Percentiles rank a stretch among this genome's conserved stretches.
Conservation (phyloP, 2,113 vertebrate genomes). For the Chunga burmeisteri region DNA sequence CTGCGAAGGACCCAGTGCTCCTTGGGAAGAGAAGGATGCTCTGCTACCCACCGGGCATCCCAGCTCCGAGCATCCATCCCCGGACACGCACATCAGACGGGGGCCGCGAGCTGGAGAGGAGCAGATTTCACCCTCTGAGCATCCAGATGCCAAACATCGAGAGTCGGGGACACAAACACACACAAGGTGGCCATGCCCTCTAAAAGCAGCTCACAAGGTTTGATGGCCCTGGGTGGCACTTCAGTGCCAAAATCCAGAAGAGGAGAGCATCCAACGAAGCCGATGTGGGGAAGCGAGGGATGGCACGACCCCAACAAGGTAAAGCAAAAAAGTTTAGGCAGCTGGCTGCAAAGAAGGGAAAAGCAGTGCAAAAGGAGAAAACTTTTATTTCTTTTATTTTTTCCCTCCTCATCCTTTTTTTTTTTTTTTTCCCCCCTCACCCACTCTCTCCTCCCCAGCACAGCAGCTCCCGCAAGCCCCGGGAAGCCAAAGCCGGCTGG, state of each 20-base stretch:
- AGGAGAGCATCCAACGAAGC: neutral
- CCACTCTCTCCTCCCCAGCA: neutral
- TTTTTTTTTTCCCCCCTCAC: neutral
- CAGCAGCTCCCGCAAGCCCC: neutral
- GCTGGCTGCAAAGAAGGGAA: neutral
- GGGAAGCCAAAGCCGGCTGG: neutral
- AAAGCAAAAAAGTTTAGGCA: neutral
- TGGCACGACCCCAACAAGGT: fast-evolving
- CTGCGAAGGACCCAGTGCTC: fast-evolving
- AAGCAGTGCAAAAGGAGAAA: neutral
- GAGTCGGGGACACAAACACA: neutral
- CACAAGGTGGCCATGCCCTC: neutral
- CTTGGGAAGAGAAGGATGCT: neutral
- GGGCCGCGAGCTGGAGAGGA: fast-evolving
- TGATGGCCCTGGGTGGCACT: neutral
- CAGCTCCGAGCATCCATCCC: neutral
- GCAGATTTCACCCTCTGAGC: neutral
- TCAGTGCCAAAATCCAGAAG: neutral
- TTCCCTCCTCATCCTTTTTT: neutral
- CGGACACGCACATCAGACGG: fast-evolving
- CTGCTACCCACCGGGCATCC: neutral
- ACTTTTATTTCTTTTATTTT: fast-evolving
- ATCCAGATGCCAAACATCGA: fast-evolving
- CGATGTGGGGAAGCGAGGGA: fast-evolving
- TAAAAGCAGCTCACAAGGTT: neutral